phyloP scores from a whole-genome alignment of 1,140 invertebrate genomes.

The Limonius californicus region DNA sequence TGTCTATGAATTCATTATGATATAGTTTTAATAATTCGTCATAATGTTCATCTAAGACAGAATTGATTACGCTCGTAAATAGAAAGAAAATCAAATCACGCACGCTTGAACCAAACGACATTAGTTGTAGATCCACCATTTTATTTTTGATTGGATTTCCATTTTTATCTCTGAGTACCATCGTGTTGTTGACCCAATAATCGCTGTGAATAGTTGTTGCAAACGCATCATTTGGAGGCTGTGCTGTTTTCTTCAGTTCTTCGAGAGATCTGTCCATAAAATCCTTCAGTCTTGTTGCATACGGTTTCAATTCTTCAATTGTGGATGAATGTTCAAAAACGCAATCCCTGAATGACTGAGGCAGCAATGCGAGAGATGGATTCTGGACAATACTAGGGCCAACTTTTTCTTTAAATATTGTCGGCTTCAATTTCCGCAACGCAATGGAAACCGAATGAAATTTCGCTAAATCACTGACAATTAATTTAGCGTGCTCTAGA shows the following conservation, averaged over 20 bases:
- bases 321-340: no score
- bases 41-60: slow-evolving; percentile 43
- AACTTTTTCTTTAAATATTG: slow-evolving; percentile 49
- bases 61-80: slow-evolving; percentile 48
- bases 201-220: slow-evolving; percentile 54
- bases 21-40: slow-evolving; percentile 51
- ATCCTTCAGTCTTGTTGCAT: slow-evolving; percentile 32
- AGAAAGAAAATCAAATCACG: slow-evolving; percentile 57
- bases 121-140: slow-evolving; percentile 60
- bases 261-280: slow-evolving; percentile 20
- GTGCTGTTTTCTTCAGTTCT: slow-evolving; percentile 4
- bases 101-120: slow-evolving; percentile 48
- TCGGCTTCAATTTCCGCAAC: slow-evolving; percentile 50
- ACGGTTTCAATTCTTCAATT: slow-evolving; percentile 28
- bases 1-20: slow-evolving; percentile 48
- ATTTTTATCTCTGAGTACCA: slow-evolving; percentile 47
- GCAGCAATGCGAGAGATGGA: slow-evolving; percentile 36
- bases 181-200: slow-evolving; percentile 60
- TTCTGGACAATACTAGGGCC: slow-evolving; percentile 42
- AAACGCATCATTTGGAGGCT: slow-evolving; percentile 44
- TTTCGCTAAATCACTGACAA: slow-evolving; percentile 42
- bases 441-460: slow-evolving; percentile 54
- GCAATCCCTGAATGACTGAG: slow-evolving; percentile 24
- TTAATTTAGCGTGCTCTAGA: slow-evolving; percentile 39
- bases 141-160: slow-evolving; percentile 49